Conservation (phyloP, 2,888 invertebrate species). For the Vesta saturnalis region DNA sequence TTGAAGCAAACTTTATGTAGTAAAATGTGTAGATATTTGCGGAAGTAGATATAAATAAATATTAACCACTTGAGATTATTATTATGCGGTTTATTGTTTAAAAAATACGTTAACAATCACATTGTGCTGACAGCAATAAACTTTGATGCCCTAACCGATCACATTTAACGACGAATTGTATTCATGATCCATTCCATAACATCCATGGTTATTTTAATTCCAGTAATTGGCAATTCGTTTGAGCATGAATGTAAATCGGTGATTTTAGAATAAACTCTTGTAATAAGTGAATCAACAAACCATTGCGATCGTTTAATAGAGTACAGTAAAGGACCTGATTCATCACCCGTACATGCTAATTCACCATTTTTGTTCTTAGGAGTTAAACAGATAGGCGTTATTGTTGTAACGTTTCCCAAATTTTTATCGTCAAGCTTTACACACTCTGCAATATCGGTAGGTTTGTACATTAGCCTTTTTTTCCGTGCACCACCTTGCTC, state of each 20-base stretch:
- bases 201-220: background rate
- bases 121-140: no score
- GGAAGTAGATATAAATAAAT: no score
- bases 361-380: background rate
- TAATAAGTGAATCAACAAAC: conserved; percentile 15
- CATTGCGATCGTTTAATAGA: background rate
- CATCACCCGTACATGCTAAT: conserved; percentile 14
- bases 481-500: background rate
- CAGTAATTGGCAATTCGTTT: conserved; percentile 7
- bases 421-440: conserved; percentile 3
- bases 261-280: conserved; percentile 1
- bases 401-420: background rate
- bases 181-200: conserved; percentile 10
- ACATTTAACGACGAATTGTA: conserved; percentile 19
- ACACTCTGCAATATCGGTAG: background rate
- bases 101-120: no score
- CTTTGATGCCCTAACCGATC: no score
- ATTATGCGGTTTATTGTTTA: no score
- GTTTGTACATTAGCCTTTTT: conserved; percentile 9
- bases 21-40: no score
- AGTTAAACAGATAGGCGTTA: background rate
- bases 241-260: background rate
- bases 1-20: no score
- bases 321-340: conserved; percentile 14
- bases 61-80: no score